Conservation (phyloP, 2,113 vertebrate genomes). For the Prionailurus bengalensis region DNA sequence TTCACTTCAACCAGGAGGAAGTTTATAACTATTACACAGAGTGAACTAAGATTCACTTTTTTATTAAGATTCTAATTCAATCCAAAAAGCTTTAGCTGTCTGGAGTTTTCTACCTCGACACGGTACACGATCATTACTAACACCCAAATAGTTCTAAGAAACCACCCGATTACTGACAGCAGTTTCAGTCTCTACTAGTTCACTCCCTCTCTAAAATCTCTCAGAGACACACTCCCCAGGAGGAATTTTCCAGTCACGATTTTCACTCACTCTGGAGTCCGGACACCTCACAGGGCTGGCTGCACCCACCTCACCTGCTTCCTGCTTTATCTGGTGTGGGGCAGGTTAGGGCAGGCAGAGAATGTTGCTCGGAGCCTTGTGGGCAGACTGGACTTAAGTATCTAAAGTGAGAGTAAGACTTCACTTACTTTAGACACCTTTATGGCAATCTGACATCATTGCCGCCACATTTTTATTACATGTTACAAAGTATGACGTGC, state of each 20-base stretch:
- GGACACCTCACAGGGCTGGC: neutral
- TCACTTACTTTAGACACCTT: neutral
- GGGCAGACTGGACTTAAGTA: neutral
- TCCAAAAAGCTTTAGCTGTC: neutral
- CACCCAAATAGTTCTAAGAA: neutral
- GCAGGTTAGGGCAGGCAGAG: too few relatives aligned
- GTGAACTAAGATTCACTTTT: conserved; percentile 14
- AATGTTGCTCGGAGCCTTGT: neutral
- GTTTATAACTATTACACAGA: neutral
- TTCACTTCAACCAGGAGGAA: neutral
- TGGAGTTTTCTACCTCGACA: neutral
- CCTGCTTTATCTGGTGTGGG: neutral
- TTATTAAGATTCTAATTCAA: conserved; percentile 53
- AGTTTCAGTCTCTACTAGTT: neutral
- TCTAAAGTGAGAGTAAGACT: neutral
- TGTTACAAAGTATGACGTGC: neutral
- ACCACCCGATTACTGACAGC: neutral
- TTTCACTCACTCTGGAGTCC: neutral
- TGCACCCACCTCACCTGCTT: neutral
- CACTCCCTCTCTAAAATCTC: neutral
- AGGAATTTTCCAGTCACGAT: neutral
- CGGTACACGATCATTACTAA: neutral
- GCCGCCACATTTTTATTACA: neutral
- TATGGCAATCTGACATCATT: neutral
- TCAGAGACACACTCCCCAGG: neutral